Percentiles rank a stretch among this genome's conserved stretches.
Evolutionary conservation across 2,113 vertebrate species (phyloP).

Genomic region (Saguinus imperator): DNA sequence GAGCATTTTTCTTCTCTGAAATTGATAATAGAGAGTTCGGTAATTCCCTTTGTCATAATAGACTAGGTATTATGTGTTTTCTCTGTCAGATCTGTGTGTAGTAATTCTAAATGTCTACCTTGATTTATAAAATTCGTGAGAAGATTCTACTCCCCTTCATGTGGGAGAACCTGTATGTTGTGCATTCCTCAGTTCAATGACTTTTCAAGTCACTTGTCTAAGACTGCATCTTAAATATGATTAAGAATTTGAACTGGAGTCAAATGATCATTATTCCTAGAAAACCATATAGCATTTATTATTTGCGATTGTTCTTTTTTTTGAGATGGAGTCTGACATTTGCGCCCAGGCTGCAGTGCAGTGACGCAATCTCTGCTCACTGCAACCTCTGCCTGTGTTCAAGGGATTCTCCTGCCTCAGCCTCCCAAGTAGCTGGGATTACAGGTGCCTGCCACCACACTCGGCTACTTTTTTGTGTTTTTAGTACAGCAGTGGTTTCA

Average conservation of each 20-base stretch:
- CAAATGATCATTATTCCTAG: background rate
- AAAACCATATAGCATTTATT: background rate
- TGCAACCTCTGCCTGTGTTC: background rate
- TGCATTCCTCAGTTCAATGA: background rate
- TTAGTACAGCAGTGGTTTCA: background rate
- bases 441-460: background rate
- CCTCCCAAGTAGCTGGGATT: background rate
- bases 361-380: background rate
- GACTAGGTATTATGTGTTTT: constrained; percentile 6
- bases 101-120: background rate
- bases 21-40: background rate
- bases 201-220: constrained; percentile 14
- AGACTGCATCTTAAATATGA: background rate
- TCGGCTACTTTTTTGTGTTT: background rate
- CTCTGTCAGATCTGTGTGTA: background rate
- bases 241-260: background rate
- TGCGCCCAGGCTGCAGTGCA: background rate
- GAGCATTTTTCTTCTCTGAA: background rate
- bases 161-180: constrained; percentile 7
- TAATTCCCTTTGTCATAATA: background rate
- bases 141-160: background rate
- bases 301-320: background rate
- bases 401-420: background rate
- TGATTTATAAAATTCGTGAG: background rate
- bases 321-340: background rate